A percentile compares a stretch with the other conserved stretches of the same genome.
phyloP scores from a whole-genome alignment of 2,797 vertebrate genomes.

The Tokudaia muenninki region DNA sequence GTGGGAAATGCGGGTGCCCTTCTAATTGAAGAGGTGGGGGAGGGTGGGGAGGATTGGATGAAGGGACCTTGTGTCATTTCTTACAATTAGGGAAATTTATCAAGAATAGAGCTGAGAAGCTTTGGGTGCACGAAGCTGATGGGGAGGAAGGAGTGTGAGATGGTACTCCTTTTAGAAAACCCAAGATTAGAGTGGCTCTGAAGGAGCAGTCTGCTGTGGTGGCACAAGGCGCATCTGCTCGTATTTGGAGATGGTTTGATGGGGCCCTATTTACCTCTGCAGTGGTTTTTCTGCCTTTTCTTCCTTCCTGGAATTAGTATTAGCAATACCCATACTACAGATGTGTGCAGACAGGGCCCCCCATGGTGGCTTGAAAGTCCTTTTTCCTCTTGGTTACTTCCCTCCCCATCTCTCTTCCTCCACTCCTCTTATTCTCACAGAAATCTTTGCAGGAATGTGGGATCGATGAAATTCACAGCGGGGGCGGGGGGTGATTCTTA shows the following conservation, averaged over 20 bases:
- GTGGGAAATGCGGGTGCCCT: neutral
- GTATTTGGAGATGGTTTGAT: neutral
- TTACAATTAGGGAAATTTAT: conserved; percentile 65
- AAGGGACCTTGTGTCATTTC: conserved; percentile 39
- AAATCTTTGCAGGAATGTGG: neutral
- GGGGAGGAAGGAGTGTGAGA: neutral
- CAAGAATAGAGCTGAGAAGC: conserved; percentile 23
- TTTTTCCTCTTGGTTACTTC: neutral
- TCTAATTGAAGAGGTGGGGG: neutral
- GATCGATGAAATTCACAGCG: neutral
- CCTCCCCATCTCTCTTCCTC: neutral
- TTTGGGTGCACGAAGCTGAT: conserved; percentile 6
- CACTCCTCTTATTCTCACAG: neutral
- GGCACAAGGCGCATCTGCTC: neutral
- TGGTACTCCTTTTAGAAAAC: conserved; percentile 7
- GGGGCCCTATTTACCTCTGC: neutral
- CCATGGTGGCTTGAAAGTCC: neutral
- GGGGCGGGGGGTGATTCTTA: neutral
- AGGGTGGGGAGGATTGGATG: neutral
- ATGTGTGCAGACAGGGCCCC: neutral
- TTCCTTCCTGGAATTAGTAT: neutral
- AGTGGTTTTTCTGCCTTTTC: conserved; percentile 6
- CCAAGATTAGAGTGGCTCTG: neutral
- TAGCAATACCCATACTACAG: neutral
- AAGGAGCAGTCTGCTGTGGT: neutral